phyloP scores from a whole-genome alignment of 2,113 vertebrate genomes.

The Zosterops hypoxanthus region DNA sequence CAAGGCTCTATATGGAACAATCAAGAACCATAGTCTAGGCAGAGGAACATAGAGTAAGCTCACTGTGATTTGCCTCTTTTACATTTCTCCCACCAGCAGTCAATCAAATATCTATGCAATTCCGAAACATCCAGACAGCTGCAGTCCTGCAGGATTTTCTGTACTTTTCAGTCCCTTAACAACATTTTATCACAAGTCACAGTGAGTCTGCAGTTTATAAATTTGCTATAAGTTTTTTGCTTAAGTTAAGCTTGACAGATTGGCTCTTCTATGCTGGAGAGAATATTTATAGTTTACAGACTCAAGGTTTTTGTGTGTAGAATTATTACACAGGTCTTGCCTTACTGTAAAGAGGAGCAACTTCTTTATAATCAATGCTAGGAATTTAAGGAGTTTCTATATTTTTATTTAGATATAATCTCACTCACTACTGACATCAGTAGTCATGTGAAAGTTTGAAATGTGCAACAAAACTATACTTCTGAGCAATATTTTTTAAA shows the following conservation, averaged over 20 bases:
- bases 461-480: neutral
- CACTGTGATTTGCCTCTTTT: neutral
- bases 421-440: neutral
- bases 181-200: neutral
- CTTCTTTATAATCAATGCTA: neutral
- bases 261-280: neutral
- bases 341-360: neutral
- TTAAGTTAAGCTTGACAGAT: neutral
- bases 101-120: neutral
- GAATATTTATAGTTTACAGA: neutral
- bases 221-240: neutral
- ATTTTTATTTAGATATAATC: neutral
- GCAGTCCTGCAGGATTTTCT: neutral
- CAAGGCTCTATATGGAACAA: neutral
- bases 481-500: neutral
- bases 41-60: neutral
- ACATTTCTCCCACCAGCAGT: neutral
- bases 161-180: neutral
- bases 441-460: neutral
- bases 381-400: neutral
- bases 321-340: neutral
- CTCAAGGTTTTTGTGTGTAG: neutral
- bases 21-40: neutral
- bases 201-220: neutral
- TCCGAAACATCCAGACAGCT: neutral